A percentile compares a stretch with the other conserved stretches of the same genome.
Conservation (phyloP, 2,797 vertebrate species). For the Lithobates sylvaticus region DNA sequence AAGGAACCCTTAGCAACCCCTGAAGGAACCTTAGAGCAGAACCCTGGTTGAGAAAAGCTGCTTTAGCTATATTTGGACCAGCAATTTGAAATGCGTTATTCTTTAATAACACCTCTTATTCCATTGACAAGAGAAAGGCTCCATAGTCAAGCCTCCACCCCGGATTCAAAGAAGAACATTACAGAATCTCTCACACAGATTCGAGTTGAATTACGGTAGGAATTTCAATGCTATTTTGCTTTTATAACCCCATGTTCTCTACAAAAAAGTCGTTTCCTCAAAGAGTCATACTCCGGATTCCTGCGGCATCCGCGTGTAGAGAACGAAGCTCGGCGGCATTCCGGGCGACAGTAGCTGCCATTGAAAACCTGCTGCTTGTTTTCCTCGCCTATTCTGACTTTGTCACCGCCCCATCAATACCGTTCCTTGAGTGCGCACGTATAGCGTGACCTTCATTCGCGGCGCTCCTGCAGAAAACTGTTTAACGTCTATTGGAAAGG, state of each 20-base stretch:
- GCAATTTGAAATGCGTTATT: too few species aligned
- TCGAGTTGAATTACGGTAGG: not conserved
- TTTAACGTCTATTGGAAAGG: not conserved
- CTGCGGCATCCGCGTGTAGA: not conserved
- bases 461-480: not conserved
- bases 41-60: too few species aligned
- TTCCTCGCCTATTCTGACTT: not conserved
- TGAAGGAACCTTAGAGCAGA: too few species aligned
- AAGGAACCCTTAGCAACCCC: too few species aligned
- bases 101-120: too few species aligned
- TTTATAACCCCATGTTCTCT: constrained; percentile 1
- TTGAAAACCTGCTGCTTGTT: not conserved
- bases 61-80: too few species aligned
- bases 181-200: not conserved
- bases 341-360: not conserved
- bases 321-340: not conserved
- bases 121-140: too few species aligned
- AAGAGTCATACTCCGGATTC: not conserved
- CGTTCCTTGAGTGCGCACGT: not conserved
- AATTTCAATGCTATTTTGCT: constrained; percentile 1
- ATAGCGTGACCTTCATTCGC: not conserved
- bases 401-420: constrained; percentile 2
- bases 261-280: not conserved
- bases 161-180: not conserved
- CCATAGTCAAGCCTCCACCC: not conserved